Conservation (phyloP, 2,113 vertebrate genomes). For the Dicaeum eximium region DNA sequence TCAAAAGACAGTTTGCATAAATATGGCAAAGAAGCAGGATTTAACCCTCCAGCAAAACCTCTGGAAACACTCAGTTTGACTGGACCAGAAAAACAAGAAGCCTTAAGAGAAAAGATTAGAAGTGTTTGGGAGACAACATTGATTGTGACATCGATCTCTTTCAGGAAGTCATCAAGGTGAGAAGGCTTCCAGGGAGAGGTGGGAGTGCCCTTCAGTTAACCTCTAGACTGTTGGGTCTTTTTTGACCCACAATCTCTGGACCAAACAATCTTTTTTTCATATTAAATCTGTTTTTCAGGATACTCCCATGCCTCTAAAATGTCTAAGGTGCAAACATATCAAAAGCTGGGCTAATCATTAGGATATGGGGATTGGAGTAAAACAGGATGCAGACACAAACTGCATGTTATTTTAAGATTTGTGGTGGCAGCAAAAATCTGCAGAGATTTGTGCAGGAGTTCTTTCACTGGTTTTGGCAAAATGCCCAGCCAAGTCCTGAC, state of each 20-base stretch:
- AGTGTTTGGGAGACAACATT: not conserved
- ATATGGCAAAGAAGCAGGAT: not conserved
- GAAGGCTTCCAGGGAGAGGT: not conserved
- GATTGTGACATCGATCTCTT: fast-evolving
- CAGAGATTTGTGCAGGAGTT: not conserved
- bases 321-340: not conserved
- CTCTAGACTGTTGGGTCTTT: not conserved
- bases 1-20: not conserved
- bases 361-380: not conserved
- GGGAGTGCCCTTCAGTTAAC: not conserved
- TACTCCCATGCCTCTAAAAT: not conserved
- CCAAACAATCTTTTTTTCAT: not conserved
- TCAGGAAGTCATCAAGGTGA: not conserved
- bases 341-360: not conserved
- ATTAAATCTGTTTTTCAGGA: not conserved
- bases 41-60: not conserved
- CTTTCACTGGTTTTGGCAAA: not conserved
- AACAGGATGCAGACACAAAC: not conserved
- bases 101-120: not conserved
- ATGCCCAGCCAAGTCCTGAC: not conserved
- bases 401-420: conserved; percentile 13
- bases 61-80: not conserved
- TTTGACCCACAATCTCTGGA: not conserved
- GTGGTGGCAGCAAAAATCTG: not conserved
- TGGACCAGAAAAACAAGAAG: not conserved